phyloP scores from a whole-genome alignment of 1,140 invertebrate genomes.

The Elysia chlorotica region DNA sequence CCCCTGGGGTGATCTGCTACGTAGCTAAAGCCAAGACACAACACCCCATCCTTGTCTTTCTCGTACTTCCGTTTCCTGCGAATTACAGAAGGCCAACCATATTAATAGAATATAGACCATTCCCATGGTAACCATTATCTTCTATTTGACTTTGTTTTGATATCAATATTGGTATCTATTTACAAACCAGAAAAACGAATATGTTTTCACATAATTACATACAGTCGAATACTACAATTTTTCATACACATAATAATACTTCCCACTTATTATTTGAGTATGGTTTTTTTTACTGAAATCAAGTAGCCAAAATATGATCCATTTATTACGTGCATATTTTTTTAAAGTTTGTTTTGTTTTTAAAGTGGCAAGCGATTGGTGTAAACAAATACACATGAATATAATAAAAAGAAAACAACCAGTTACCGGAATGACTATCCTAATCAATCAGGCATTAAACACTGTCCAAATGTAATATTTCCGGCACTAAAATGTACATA shows the following conservation, averaged over 20 bases:
- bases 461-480: too few species aligned
- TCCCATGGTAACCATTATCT: background rate
- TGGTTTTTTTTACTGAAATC: background rate
- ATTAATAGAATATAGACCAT: background rate
- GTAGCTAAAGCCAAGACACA: conserved; percentile 40
- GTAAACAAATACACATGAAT: background rate
- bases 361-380: background rate
- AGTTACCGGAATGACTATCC: too few species aligned
- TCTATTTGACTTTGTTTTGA: background rate
- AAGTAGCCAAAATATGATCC: background rate
- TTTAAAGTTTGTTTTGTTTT: background rate
- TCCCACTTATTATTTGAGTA: background rate
- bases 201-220: background rate
- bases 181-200: background rate
- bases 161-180: background rate
- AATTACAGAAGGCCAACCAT: background rate
- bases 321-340: background rate
- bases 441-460: too few species aligned
- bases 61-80: conserved; percentile 14
- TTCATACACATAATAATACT: background rate
- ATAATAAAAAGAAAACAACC: background rate
- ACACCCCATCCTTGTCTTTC: conserved; percentile 25
- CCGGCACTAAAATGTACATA: too few species aligned
- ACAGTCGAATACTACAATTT: background rate
- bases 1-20: conserved; percentile 27